phyloP scores from a whole-genome alignment of 92 coral and sea anemone genomes.

The Actinostola sp. region DNA sequence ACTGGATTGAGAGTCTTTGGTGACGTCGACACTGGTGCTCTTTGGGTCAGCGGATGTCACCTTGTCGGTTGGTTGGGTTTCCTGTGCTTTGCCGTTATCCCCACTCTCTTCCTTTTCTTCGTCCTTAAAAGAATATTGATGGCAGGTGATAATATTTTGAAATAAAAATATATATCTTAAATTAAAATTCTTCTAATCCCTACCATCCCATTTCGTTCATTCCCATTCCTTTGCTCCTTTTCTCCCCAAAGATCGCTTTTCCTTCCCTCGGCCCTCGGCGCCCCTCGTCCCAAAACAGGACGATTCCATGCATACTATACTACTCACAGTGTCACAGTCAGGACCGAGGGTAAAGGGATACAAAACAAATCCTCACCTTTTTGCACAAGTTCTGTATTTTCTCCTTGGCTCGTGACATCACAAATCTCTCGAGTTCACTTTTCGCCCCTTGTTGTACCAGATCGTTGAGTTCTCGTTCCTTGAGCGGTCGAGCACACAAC shows the following conservation, averaged over 20 bases:
- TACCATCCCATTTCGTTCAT: not conserved
- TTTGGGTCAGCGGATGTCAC: not conserved
- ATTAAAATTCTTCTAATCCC: too few relatives aligned
- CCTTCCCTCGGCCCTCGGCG: too few relatives aligned
- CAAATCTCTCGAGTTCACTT: constrained; percentile 33
- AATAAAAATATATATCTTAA: not conserved
- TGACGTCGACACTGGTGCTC: too few relatives aligned
- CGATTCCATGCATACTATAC: too few relatives aligned
- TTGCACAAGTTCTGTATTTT: constrained; percentile 1
- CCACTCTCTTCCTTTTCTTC: too few relatives aligned
- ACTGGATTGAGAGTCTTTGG: not conserved
- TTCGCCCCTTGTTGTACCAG: constrained; percentile 42
- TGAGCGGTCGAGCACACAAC: constrained; percentile 35
- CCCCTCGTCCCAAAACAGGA: too few relatives aligned
- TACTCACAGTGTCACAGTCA: not conserved
- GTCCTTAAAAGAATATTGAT: not conserved
- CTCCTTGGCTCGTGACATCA: constrained; percentile 21
- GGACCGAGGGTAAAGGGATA: not conserved
- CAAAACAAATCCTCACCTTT: not conserved
- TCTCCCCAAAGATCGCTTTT: too few relatives aligned
- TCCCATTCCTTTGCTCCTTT: not conserved
- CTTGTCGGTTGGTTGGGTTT: constrained; percentile 4
- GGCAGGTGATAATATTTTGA: not conserved
- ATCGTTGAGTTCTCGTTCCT: constrained; percentile 47
- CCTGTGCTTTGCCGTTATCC: constrained; percentile 1